Evolutionary conservation across 2,113 vertebrate genomes (phyloP), one percentile per base, ranked within the genome.

Genomic region (Elaphurus davidianus): DNA sequence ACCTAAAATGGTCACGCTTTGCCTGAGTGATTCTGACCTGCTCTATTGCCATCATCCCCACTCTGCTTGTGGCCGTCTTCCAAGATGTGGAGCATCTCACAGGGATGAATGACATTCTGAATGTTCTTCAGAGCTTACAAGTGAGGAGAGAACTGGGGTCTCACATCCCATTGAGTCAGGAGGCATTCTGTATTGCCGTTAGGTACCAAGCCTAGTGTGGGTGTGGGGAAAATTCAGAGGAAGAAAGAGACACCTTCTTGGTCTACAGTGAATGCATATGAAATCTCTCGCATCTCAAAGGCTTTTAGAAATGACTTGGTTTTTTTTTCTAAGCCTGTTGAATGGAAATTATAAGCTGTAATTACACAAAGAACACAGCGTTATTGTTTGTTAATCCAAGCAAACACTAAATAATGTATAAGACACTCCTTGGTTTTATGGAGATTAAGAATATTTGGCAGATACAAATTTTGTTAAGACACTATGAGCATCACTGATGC

Each of bases 91-190:
- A 99, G 21, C 99, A 98, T 97, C 98, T 99, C 10, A 99, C 99
- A 0, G 99, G 99, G 50, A 99, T 99, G 99, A 99, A 99, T 23
- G 99, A 99, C 98, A 99, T 99, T 98, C 98, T 99, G 2, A 99
- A 99, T 0, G 99, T 99, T 19, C 99, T 99, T 47, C 99, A 99
- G 99, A 99, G 99, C 98, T 99, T 99, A 86, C 99, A 99, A 99
- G 99, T 99, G 93, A 98, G 98, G 50, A 2, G 76, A 45, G 59
- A 88, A 21, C 90, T 23, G 54, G 52, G 47, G 62, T 74, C 15
- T 21, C 82, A 52, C 3, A 15, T 54, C 15, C 6, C 23, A 5
- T 50, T 47, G 71, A 67, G 43, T 76, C 27, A 59, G 84, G 50
- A 25, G 52, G 52, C 57, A 1, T 36, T 78, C 12, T 52, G 5